These are phyloP conservation scores for Sarcophaga rosellei DNA, from an alignment of 2,888 invertebrate species.

Conservation along the genomic window DNA sequence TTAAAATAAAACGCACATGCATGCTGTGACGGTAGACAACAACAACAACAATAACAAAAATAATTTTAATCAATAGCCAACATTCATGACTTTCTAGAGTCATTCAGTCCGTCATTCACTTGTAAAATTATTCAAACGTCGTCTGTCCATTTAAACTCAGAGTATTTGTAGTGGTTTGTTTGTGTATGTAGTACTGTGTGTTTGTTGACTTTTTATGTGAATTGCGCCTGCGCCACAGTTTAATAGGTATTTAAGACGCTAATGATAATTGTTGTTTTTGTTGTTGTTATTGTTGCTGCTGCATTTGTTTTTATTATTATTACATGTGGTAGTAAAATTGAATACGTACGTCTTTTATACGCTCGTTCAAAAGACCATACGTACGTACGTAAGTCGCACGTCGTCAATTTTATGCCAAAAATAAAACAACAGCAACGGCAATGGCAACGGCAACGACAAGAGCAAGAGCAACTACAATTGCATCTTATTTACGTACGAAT, in stretches of 20 bases:
- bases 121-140: constrained; percentile 27
- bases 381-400: background rate
- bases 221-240: constrained; percentile 63
- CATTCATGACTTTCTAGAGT: constrained; percentile 44
- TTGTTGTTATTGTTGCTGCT: constrained; percentile 38
- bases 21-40: constrained; percentile 38
- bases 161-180: constrained; percentile 4
- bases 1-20: constrained; percentile 57
- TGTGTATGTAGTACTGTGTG: background rate
- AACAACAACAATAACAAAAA: constrained; percentile 20
- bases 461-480: background rate
- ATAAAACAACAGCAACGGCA: background rate
- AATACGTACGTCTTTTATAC: background rate
- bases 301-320: constrained; percentile 40
- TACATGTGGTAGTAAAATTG: constrained; percentile 38
- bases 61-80: constrained; percentile 33
- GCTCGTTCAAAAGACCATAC: background rate
- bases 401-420: constrained; percentile 28
- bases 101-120: constrained; percentile 42
- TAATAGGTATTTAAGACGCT: constrained; percentile 59
- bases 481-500: constrained; percentile 1
- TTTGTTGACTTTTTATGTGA: constrained; percentile 22
- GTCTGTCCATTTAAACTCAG: background rate
- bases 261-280: constrained; percentile 57
- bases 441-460: background rate